Conservation (phyloP, 2,888 invertebrate species). For the Drosophila affinis region DNA sequence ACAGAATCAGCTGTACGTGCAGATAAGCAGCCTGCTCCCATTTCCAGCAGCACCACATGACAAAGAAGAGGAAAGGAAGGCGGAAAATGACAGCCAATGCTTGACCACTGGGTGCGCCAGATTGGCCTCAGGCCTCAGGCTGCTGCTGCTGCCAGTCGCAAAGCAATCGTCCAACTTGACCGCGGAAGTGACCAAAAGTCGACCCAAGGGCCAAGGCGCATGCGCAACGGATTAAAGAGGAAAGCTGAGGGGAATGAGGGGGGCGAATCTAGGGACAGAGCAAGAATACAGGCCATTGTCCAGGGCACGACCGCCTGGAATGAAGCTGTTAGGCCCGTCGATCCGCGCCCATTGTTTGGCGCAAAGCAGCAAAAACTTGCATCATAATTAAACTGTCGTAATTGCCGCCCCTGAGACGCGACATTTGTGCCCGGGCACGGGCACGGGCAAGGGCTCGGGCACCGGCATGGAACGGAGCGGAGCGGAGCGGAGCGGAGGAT, state of each 20-base stretch:
- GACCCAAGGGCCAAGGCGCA: slow-evolving; percentile 43
- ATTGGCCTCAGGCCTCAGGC: slow-evolving; percentile 47
- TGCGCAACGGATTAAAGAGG: slow-evolving; percentile 53
- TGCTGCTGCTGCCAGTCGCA: too few species aligned
- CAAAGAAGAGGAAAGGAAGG: neutral
- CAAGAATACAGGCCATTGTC: slow-evolving; percentile 44
- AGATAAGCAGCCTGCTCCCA: slow-evolving; percentile 51
- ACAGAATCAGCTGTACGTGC: slow-evolving; percentile 20
- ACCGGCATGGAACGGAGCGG: too few species aligned
- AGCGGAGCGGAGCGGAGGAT: too few species aligned
- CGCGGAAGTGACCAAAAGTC: slow-evolving; percentile 72
- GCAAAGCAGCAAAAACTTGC: slow-evolving; percentile 23
- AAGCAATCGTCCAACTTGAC: slow-evolving; percentile 41
- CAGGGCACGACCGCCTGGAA: slow-evolving; percentile 67
- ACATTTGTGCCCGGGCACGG: slow-evolving; percentile 68
- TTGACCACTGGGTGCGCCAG: slow-evolving; percentile 71
- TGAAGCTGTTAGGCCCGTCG: slow-evolving; percentile 60
- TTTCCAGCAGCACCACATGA: slow-evolving; percentile 24
- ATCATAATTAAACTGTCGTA: slow-evolving; percentile 54
- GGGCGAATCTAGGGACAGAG: neutral
- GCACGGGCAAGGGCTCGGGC: too few species aligned
- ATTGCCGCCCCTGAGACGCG: slow-evolving; percentile 66
- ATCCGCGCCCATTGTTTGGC: neutral
- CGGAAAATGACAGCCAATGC: slow-evolving; percentile 7
- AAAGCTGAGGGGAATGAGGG: neutral